Evolutionary conservation across 2,888 invertebrate species (phyloP), one percentile per base, ranked within the genome.

Genomic region (Caenorhabditis macrosperma): DNA sequence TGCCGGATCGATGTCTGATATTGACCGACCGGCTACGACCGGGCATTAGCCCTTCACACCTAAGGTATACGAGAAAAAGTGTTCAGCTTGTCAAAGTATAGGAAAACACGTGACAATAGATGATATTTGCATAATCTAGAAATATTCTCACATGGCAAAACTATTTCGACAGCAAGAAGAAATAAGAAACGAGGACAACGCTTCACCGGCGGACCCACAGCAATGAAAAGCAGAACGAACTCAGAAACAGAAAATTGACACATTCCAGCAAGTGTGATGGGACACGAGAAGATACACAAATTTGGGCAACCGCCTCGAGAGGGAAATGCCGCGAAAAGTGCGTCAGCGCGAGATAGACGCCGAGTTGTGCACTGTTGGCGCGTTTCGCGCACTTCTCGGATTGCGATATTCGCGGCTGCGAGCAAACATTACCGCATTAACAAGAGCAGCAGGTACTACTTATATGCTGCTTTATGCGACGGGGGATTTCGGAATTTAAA

Each of bases 1-100:
- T 46, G 44, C 44, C 52, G 52, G 52, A 54, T 54, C 52, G 28
- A 28, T 30, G 52, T 10, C n/a, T 54, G 52, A 54, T 54, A 54
- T 10, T 12, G 48, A 22, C 9, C 24, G 24, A 26, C 48, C 48
- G 48, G 26, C 12, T 9, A 24, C 48, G 50, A 4, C 17, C 3
- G 2, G 52, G 10, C 22, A n/a, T n/a, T 48, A 48, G 22, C 48
- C 24, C 22, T 24, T 48, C 12, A 2, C 24, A 20, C 3, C 44
- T n/a, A n/a, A 44, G 30, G 30, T n/a, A 7, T 10, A 41, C 46
- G 20, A 57, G 15, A 26, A 30, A 30, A 48, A 68, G 35, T n/a
- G n/a, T n/a, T n/a, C n/a, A n/a, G n/a, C n/a, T n/a, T n/a, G n/a
- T n/a, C n/a, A n/a, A n/a, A n/a, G n/a, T n/a, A n/a, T n/a, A n/a